Percentiles rank a stretch among this genome's conserved stretches.
Conservation (phyloP, 2,113 vertebrate species). For the Lates calcarifer region DNA sequence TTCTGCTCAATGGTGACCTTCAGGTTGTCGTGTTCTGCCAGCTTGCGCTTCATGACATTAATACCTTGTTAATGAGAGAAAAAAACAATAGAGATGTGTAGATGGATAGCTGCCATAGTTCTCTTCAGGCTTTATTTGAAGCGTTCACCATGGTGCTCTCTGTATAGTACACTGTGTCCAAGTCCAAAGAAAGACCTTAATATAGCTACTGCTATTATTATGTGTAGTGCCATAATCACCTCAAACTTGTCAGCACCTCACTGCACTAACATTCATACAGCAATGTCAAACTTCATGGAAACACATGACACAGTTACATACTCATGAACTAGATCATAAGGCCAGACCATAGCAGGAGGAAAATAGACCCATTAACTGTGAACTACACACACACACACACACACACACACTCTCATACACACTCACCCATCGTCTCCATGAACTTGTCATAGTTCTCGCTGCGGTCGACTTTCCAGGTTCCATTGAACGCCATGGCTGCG, state of each 20-base stretch:
- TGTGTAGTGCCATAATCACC: neutral
- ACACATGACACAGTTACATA: slow-evolving; percentile 7
- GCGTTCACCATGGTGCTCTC: neutral
- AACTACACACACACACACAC: too few species aligned
- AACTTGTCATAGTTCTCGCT: slow-evolving; percentile 93
- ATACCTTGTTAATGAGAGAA: slow-evolving; percentile 80
- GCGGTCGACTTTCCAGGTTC: slow-evolving; percentile 89
- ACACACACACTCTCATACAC: neutral
- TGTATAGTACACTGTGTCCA: neutral
- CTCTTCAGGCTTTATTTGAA: neutral
- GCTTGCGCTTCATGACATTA: slow-evolving; percentile 90
- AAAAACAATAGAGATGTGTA: neutral
- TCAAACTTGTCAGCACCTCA: neutral
- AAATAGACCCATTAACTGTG: neutral
- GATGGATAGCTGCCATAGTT: neutral
- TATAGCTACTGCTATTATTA: slow-evolving; percentile 38
- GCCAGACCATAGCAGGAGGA: neutral
- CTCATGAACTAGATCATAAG: neutral
- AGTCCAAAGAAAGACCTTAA: slow-evolving; percentile 14
- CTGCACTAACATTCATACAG: neutral
- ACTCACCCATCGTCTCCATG: slow-evolving; percentile 93
- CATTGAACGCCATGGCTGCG: slow-evolving; percentile 88
- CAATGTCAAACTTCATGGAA: slow-evolving; percentile 15
- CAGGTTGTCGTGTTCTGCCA: slow-evolving; percentile 91
- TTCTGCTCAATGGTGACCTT: slow-evolving; percentile 89